These are phyloP conservation scores for Tryphoninae sp. DNA, from an alignment of 2,888 invertebrate species.

Conservation along the genomic window DNA sequence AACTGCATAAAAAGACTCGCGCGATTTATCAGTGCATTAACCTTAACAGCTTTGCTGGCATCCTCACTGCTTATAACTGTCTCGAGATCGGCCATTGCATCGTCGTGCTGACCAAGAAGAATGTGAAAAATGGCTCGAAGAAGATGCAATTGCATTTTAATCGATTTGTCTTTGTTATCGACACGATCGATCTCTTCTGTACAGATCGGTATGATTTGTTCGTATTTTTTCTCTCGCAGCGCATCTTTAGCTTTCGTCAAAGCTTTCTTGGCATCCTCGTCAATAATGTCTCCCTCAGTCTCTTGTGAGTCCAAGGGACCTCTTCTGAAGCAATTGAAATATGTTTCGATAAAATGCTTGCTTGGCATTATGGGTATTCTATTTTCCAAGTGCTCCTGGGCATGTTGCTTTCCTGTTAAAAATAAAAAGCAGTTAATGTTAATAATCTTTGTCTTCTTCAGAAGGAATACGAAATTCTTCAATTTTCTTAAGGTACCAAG, in stretches of 20 bases:
- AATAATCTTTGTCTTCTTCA: background rate
- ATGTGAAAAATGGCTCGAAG: constrained; percentile 93
- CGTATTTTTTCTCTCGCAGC: constrained; percentile 88
- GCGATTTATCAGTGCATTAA: constrained; percentile 94
- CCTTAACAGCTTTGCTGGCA: constrained; percentile 85
- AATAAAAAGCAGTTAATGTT: background rate
- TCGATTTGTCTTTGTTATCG: constrained; percentile 81
- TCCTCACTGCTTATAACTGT: constrained; percentile 86
- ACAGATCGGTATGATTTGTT: constrained; percentile 90
- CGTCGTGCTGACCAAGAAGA: constrained; percentile 88
- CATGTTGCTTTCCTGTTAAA: constrained; percentile 84
- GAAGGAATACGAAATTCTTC: background rate
- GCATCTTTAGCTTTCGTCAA: constrained; percentile 88
- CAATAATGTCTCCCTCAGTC: constrained; percentile 72
- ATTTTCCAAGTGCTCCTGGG: constrained; percentile 87
- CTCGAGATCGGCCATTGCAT: constrained; percentile 88
- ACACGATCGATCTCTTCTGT: constrained; percentile 88
- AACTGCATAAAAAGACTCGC: constrained; percentile 92
- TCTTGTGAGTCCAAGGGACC: constrained; percentile 88
- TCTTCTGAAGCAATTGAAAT: constrained; percentile 93
- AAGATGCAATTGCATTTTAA: constrained; percentile 87
- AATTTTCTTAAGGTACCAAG: constrained; percentile 83
- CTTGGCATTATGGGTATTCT: constrained; percentile 91
- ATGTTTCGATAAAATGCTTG: constrained; percentile 92
- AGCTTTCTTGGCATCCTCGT: constrained; percentile 82